Conservation (phyloP, 2,113 vertebrate genomes). For the Rhea americana region DNA sequence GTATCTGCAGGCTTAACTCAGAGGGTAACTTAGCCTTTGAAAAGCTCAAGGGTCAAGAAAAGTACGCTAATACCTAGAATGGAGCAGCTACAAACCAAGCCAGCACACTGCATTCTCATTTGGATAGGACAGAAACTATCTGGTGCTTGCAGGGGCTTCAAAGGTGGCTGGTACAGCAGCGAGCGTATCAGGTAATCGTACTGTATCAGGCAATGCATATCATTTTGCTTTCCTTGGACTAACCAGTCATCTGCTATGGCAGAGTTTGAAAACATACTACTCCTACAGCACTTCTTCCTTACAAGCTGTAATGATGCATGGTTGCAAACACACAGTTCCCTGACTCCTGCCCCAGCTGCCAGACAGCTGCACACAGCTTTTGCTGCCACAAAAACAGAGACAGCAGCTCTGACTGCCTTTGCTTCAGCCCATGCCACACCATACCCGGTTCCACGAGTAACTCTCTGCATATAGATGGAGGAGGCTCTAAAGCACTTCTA, state of each 20-base stretch:
- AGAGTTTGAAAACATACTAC: background rate
- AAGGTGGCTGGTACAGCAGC: background rate
- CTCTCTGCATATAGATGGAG: background rate
- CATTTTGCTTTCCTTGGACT: background rate
- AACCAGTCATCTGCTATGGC: background rate
- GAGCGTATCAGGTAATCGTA: rapidly evolving
- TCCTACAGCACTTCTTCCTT: background rate
- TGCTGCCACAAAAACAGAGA: background rate
- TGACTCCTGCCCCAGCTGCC: background rate
- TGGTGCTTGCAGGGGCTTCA: background rate
- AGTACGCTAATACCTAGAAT: background rate
- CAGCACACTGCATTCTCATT: background rate
- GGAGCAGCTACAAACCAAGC: background rate
- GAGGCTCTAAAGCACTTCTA: background rate
- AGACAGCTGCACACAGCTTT: background rate
- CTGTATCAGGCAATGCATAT: background rate
- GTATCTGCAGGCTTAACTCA: background rate
- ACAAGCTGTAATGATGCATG: background rate
- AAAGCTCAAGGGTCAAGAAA: background rate
- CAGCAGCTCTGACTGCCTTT: background rate
- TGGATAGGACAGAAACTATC: background rate
- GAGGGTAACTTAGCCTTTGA: background rate
- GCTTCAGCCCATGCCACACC: background rate
- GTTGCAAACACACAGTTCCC: background rate
- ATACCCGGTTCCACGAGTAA: background rate